Evolutionary conservation across 2,888 invertebrate species (phyloP), one percentile per base, ranked within the genome.

Genomic region (Acronicta psi): DNA sequence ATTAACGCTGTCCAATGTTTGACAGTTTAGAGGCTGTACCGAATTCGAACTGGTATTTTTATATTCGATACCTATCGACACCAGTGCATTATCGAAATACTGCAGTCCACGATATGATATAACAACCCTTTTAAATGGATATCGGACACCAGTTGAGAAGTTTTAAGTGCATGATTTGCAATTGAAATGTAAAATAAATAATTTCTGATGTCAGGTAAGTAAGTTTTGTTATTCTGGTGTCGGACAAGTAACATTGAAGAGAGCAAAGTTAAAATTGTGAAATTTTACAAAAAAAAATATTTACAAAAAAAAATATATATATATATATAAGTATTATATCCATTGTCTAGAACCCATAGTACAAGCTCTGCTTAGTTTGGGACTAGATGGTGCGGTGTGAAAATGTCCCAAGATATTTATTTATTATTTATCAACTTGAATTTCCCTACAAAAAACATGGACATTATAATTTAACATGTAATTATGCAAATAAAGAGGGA

Each of bases 1-100:
- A 47, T 59, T 61, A 61, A 46, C 45, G 13, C 25, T 20, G 44
- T 54, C 11, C 23, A 54, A 31, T 40, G 50, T 72, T 72, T 53
- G 65, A 56, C 62, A 69, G 73, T 68, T 68, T 44, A 61, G 58
- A 51, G 49, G 43, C 18, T 59, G 17, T 11, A 10, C 29, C 37
- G 42, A 58, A 50, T 51, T 55, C 10, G 55, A 62, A 34, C 44
- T 34, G 20, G 16, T 64, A 59, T 69, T 67, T 66, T 59, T 59
- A 9, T 18, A 43, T 14, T 6, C n/a, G 31, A 13, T 18, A 47
- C 20, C 20, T 13, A 1, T 51, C 10, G n/a, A 51, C 37, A 13
- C 6, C 17, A 50, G 25, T 46, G 29, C n/a, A 52, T 38, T 42
- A 52, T 14, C 49, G 31, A 45, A 0, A 18, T 8, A n/a, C 18